Percentiles rank a stretch among this genome's conserved stretches.
Conservation (phyloP, 1,140 invertebrate species). For the Pentalonia nigronervosa region DNA sequence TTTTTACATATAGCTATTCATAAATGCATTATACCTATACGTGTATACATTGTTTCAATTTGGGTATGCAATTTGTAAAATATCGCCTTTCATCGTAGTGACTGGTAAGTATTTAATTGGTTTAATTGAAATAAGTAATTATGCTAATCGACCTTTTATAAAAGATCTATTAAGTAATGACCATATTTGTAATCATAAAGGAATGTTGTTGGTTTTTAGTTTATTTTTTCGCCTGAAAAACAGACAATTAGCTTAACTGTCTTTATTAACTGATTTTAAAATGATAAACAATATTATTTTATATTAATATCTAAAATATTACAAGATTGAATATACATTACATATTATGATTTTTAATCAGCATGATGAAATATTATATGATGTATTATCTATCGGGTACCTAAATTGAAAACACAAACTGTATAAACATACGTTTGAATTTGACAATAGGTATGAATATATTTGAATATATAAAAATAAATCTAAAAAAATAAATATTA, state of each 20-base stretch:
- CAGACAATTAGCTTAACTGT: no score
- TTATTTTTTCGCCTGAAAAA: no score
- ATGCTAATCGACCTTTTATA: background rate
- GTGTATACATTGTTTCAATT: no score
- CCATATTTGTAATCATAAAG: background rate
- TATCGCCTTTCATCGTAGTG: background rate
- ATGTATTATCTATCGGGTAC: background rate
- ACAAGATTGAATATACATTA: no score
- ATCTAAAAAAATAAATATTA: background rate
- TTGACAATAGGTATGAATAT: background rate
- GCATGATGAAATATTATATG: no score
- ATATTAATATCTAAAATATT: no score
- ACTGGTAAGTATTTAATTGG: background rate
- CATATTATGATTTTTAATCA: no score
- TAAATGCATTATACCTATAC: background rate
- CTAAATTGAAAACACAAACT: no score
- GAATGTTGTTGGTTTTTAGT: no score
- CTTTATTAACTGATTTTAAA: no score
- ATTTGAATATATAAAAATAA: background rate
- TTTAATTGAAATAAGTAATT: background rate
- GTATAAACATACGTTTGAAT: background rate
- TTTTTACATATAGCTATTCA: no score
- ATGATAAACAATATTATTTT: no score
- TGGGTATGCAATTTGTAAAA: background rate
- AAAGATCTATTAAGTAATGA: background rate